These are phyloP conservation scores for Gadopsis bispinosus DNA, from an alignment of 2,797 vertebrate species.

Conservation along the genomic window DNA sequence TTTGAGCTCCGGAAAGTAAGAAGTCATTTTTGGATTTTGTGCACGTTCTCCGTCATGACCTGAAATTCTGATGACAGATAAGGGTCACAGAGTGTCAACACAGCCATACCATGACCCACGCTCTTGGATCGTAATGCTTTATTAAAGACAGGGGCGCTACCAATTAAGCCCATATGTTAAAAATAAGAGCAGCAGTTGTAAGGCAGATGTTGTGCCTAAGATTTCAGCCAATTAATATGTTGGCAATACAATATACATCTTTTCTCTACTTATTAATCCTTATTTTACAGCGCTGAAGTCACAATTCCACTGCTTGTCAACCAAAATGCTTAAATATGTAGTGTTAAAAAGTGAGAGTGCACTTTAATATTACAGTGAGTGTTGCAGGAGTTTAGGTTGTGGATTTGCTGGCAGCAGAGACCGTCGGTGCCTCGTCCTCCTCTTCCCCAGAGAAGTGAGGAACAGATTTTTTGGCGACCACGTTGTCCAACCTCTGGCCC, in stretches of 20 bases:
- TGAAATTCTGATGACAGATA: neutral
- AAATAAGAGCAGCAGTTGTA: neutral
- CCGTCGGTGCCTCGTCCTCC: slow-evolving; percentile 57
- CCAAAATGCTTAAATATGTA: slow-evolving; percentile 26
- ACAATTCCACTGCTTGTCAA: neutral
- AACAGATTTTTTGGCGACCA: slow-evolving; percentile 98
- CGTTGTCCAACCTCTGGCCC: slow-evolving; percentile 95
- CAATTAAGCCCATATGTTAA: neutral
- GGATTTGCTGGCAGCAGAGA: slow-evolving; percentile 62
- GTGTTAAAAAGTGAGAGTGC: slow-evolving; percentile 31
- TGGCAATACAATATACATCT: neutral
- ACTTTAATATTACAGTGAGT: slow-evolving; percentile 30
- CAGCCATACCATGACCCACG: neutral
- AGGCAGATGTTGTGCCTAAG: neutral
- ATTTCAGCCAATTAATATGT: neutral
- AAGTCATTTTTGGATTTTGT: neutral
- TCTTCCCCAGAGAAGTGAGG: slow-evolving; percentile 96
- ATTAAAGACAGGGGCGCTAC: neutral
- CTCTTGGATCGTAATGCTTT: neutral
- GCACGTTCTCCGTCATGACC: neutral
- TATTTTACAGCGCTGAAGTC: neutral
- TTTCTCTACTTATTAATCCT: neutral
- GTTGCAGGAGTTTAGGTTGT: slow-evolving; percentile 63
- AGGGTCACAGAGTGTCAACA: neutral
- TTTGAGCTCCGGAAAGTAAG: neutral